Base-by-base conservation (phyloP, 2,797 vertebrate species). In the Nannoperca australis region DNA sequence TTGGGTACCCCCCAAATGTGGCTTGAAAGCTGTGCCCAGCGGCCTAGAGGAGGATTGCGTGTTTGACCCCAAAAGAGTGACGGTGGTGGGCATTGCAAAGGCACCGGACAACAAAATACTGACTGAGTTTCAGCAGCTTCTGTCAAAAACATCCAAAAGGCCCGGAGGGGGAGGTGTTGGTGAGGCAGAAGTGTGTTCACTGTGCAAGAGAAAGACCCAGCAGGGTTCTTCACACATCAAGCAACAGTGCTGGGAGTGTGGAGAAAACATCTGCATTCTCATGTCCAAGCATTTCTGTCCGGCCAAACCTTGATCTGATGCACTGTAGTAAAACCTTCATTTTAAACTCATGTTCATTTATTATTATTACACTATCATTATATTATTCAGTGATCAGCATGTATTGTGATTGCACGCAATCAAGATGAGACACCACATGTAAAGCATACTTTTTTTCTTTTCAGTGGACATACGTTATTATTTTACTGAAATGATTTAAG, bases 1-100 rank as follows among this genome's bases (percentile, higher is more conserved):
- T 42, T 95, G 95, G 95, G 89, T 95, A 2, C 94, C 95, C n/a
- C 92, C 94, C 6, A 91, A 88, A 0, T 89, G 89, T 53, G 90
- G 90, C 32, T 85, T 95, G 78, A 54, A 1, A 10, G 10, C 90
- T 36, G 94, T 95, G 42, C 91, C 82, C 38, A 94, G 90, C 0
- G 92, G 94, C 49, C 71, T 82, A 2, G 92, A 94, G 69, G 94
- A 95, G 54, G 94, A 95, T 36, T 95, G 94, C 22, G 91, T 95
- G 59, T 95, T 87, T 80, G 93, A 95, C 55, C 94, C 94, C 18
- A 82, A 85, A 14, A 87, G 93, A 40, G 72, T 95, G 34, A 54
- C 61, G 36, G 88, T 95, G 12, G 60, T 78, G 0, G 85, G 47
- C 51, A 85, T 95, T 9, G 90, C 87, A 36, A 20, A 78, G 14